Conservation (phyloP, 2,888 invertebrate species). For the Cheilosia vernalis region DNA sequence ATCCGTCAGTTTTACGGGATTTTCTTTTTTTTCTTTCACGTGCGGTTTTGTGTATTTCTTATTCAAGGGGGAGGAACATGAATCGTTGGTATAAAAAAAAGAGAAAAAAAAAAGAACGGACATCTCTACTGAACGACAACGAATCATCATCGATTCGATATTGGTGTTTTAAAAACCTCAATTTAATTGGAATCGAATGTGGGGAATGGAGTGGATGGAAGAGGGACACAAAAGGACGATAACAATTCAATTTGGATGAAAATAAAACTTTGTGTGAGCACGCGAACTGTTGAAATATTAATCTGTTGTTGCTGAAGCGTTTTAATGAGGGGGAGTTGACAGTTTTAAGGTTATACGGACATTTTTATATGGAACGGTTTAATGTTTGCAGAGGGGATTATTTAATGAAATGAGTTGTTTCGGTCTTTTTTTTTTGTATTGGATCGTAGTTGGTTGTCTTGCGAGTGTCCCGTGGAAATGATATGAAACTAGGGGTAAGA, state of each 20-base stretch:
- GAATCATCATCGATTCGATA: slow-evolving; percentile 24
- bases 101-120: background rate
- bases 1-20: slow-evolving; percentile 59
- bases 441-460: no score
- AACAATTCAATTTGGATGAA: slow-evolving; percentile 27
- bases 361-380: no score
- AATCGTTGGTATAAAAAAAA: background rate
- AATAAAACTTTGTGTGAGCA: background rate
- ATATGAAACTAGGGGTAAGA: no score
- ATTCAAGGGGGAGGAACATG: background rate
- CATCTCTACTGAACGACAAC: background rate
- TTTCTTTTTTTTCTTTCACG: background rate
- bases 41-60: slow-evolving; percentile 16
- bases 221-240: slow-evolving; percentile 1
- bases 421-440: no score
- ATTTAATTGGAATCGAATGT: slow-evolving; percentile 36
- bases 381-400: no score
- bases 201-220: background rate
- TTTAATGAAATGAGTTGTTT: no score
- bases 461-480: no score
- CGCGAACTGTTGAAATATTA: slow-evolving; percentile 18
- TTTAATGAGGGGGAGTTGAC: slow-evolving; percentile 13
- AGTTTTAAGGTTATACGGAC: no score
- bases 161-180: slow-evolving; percentile 17
- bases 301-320: background rate